These are phyloP conservation scores for Drosophila yooni DNA, from an alignment of 2,888 invertebrate genomes.

Conservation along the genomic window DNA sequence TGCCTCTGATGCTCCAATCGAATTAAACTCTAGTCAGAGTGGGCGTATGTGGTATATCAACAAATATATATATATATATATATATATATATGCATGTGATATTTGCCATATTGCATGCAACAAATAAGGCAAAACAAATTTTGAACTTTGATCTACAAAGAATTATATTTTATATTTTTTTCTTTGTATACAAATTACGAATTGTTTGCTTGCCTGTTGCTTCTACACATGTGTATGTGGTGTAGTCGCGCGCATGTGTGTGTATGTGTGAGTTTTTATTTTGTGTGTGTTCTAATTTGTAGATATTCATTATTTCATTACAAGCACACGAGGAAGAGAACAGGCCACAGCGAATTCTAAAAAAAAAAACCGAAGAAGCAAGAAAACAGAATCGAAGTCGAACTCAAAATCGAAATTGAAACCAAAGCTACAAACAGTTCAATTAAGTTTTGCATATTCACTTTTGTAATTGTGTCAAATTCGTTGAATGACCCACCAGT, in stretches of 20 bases:
- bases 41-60: slow-evolving; percentile 43
- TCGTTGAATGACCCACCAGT: slow-evolving; percentile 33
- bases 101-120: slow-evolving; percentile 44
- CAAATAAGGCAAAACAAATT: slow-evolving; percentile 26
- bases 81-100: background rate
- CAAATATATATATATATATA: background rate
- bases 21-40: slow-evolving; percentile 4
- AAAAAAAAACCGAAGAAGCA: background rate
- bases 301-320: slow-evolving; percentile 58
- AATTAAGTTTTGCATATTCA: slow-evolving; percentile 50
- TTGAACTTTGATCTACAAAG: slow-evolving; percentile 70
- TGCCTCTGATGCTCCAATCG: slow-evolving; percentile 22
- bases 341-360: slow-evolving; percentile 12
- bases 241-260: background rate
- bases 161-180: slow-evolving; percentile 37
- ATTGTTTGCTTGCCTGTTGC: slow-evolving; percentile 27
- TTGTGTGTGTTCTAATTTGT: slow-evolving; percentile 56
- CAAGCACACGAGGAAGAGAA: slow-evolving; percentile 30
- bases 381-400: slow-evolving; percentile 1
- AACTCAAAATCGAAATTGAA: slow-evolving; percentile 50
- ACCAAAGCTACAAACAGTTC: slow-evolving; percentile 68
- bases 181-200: slow-evolving; percentile 31
- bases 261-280: slow-evolving; percentile 1
- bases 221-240: background rate
- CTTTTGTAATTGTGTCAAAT: slow-evolving; percentile 44